Percentiles rank a stretch among this genome's conserved stretches.
phyloP scores from a whole-genome alignment of 2,113 vertebrate genomes.

The Porphyrio hochstetteri region DNA sequence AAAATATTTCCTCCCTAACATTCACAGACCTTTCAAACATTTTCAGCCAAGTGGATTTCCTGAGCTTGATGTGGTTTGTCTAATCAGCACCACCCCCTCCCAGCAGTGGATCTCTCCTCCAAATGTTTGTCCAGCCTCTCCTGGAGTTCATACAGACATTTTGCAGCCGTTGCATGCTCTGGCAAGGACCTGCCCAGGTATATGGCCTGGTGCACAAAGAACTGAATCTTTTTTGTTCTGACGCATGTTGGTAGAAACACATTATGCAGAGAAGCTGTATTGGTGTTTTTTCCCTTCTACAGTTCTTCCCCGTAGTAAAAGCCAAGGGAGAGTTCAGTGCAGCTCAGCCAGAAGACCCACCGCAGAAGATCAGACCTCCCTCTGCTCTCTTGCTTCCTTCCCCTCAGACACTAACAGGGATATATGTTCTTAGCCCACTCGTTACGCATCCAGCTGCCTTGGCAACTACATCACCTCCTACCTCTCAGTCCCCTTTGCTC shows the following conservation, averaged over 20 bases:
- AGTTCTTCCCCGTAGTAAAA: background rate
- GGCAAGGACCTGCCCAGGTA: slow-evolving; percentile 28
- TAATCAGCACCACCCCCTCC: slow-evolving; percentile 21
- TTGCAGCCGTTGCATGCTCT: slow-evolving; percentile 5
- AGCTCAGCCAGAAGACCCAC: background rate
- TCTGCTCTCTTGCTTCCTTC: background rate
- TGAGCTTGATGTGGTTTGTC: slow-evolving; percentile 38
- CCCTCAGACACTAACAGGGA: background rate
- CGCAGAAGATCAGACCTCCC: background rate
- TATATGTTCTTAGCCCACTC: background rate
- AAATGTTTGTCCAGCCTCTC: slow-evolving; percentile 18
- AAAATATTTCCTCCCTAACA: slow-evolving; percentile 37
- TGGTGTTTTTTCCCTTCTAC: background rate
- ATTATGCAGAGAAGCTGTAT: background rate
- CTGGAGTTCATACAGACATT: slow-evolving; percentile 24
- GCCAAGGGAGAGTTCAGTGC: background rate
- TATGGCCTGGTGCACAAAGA: background rate
- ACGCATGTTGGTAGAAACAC: background rate
- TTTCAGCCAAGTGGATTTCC: slow-evolving; percentile 33
- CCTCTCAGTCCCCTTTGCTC: background rate
- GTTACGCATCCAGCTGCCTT: background rate
- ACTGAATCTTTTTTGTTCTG: background rate
- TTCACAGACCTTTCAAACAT: slow-evolving; percentile 46
- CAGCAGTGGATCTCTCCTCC: slow-evolving; percentile 12
- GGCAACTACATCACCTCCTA: background rate